Conservation (phyloP, 2,113 vertebrate species). For the Blennius ocellaris region DNA sequence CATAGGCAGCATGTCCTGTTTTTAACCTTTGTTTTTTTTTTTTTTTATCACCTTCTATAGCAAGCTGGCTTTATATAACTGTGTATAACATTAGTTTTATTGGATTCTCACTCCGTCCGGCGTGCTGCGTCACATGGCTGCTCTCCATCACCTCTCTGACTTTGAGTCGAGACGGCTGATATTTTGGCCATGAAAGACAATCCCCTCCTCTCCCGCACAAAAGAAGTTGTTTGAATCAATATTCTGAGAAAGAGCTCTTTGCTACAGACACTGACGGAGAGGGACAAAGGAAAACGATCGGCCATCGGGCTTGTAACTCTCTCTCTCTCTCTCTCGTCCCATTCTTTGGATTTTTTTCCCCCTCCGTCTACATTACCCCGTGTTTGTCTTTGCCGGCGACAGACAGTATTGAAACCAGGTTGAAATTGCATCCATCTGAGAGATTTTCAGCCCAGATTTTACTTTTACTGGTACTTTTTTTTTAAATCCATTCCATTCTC, state of each 20-base stretch:
- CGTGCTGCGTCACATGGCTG: too few species aligned
- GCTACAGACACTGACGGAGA: slow-evolving; percentile 16
- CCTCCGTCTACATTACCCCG: neutral
- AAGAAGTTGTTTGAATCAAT: slow-evolving; percentile 27
- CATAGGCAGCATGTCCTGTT: too few species aligned
- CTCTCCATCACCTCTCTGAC: slow-evolving; percentile 2
- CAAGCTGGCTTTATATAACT: too few species aligned
- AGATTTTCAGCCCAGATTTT: too few species aligned
- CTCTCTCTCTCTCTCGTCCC: neutral
- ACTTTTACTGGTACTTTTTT: too few species aligned
- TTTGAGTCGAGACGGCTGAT: slow-evolving; percentile 8
- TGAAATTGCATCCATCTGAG: neutral
- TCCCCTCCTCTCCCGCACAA: neutral
- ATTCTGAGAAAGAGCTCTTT: slow-evolving; percentile 6
- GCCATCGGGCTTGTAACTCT: neutral
- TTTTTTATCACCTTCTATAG: too few species aligned
- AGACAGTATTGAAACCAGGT: neutral
- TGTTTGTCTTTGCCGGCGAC: neutral
- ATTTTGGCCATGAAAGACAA: slow-evolving; percentile 1
- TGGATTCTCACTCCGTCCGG: too few species aligned
- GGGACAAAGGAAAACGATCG: slow-evolving; percentile 29
- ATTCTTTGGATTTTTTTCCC: neutral
- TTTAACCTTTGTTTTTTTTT: too few species aligned
- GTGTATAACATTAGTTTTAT: too few species aligned
- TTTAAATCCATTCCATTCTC: too few species aligned